Conservation (phyloP, 2,797 vertebrate species). For the Spheniscus humboldti region DNA sequence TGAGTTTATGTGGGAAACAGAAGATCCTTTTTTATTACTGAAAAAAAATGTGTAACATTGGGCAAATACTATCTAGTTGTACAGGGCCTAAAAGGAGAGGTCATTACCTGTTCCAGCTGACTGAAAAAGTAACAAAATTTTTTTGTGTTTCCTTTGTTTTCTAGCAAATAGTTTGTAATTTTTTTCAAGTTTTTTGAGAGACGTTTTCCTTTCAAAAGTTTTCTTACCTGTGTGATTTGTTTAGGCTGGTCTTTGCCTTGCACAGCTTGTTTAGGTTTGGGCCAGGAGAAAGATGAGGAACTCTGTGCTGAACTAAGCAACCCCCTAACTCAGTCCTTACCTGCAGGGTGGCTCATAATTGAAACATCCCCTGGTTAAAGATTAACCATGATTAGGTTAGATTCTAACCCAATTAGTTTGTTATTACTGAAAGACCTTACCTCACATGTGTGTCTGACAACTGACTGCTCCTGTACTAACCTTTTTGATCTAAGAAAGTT, state of each 20-base stretch:
- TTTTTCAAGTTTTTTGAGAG: not conserved
- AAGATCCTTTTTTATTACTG: not conserved
- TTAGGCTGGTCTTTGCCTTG: not conserved
- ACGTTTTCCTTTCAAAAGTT: not conserved
- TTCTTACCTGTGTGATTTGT: not conserved
- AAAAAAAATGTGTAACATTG: accelerated
- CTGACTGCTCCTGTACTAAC: not conserved
- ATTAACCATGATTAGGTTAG: not conserved
- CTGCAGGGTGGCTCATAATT: not conserved
- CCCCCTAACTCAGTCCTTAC: not conserved
- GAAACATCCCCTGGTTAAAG: not conserved
- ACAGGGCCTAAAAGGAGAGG: not conserved
- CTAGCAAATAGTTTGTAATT: not conserved
- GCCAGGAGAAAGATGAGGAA: not conserved
- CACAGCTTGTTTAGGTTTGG: not conserved
- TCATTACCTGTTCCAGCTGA: not conserved
- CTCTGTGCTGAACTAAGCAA: not conserved
- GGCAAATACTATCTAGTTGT: not conserved
- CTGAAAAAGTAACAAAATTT: not conserved
- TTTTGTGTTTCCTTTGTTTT: not conserved
- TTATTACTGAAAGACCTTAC: not conserved
- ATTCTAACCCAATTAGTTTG: not conserved
- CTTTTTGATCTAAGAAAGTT: not conserved
- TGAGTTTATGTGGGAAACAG: not conserved
- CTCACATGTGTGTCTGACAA: not conserved